Conservation (phyloP, 92 coral and sea anemone genomes). For the Meandrina meandrites region DNA sequence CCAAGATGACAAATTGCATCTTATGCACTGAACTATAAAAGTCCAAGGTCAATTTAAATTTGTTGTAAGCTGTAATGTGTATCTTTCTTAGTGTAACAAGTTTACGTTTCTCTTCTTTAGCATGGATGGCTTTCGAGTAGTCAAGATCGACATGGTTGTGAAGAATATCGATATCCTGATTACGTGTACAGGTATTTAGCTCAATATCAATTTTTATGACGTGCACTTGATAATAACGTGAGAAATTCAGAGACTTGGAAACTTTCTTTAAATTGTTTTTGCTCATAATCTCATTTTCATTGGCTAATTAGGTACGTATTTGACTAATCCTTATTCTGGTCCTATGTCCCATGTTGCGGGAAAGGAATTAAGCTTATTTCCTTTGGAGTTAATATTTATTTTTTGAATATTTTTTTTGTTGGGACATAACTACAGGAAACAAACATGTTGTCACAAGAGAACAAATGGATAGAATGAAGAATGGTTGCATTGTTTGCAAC, state of each 20-base stretch:
- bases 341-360: too few relatives aligned
- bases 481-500: conserved; percentile 98
- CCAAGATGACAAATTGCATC: background rate
- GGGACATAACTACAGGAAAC: conserved; percentile 73
- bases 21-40: background rate
- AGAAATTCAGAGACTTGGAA: too few relatives aligned
- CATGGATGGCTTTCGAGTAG: conserved; percentile 99
- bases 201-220: background rate
- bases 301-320: too few relatives aligned
- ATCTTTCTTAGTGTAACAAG: background rate
- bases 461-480: conserved; percentile 94
- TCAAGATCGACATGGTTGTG: conserved; percentile 91
- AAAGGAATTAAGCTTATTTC: background rate
- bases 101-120: conserved; percentile 34
- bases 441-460: conserved; percentile 98
- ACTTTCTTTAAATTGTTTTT: too few relatives aligned
- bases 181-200: conserved; percentile 87
- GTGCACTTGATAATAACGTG: too few relatives aligned
- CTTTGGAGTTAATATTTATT: background rate
- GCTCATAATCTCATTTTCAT: too few relatives aligned
- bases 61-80: background rate
- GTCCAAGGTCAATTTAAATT: background rate
- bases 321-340: too few relatives aligned
- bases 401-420: background rate
- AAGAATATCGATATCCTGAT: conserved; percentile 92